Base-by-base conservation (phyloP, 30 jellyfish, hydroid and myxozoan species). In the Cassiopea xamachana region DNA sequence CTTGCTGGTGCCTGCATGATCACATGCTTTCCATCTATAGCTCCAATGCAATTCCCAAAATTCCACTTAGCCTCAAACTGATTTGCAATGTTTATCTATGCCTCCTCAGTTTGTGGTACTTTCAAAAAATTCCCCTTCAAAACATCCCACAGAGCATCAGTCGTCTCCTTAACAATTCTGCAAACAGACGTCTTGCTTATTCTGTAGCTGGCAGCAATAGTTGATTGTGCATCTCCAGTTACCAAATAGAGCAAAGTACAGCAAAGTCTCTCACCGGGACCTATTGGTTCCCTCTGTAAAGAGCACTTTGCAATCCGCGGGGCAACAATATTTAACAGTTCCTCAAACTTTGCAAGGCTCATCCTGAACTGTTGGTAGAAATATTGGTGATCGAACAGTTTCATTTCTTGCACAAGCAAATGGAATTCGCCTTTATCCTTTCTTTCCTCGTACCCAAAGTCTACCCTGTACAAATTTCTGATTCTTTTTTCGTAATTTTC, bases 1-100 rank as follows among this genome's bases (percentile, higher is more conserved):
- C 80, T 55, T 39, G 90, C 93, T 50, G 93, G 93, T 1, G 80
- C 74, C 60, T 86, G 93, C 87, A 86, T 86, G 60, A 77, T 89
- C 17, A 86, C 80, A 48, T 86, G 93, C 46, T 86, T 86, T 45
- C 88, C 93, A 46, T 86, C 93, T 39, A 86, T 74, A 2, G 88
- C 93, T 13, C 93, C 87, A 9, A 86, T 3, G 51, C 77, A 84
- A 72, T 86, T 84, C 39, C 90, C 90, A 64, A 86, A 64, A 76
- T 75, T 77, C 88, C 93, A 75, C 10, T 14, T 16, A 4, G 62
- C 82, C 48, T 15, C 60, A 77, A 86, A 49, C 7, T 44, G 81
- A 6, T 48, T 55, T 77, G 75, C 60, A 73, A 74, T 43, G 1
- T 18, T 7, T 77, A 50, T 69, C 93, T 90, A 86, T 46, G 47